Conservation (phyloP, 1,140 invertebrate species). For the Panulirus ornatus region DNA sequence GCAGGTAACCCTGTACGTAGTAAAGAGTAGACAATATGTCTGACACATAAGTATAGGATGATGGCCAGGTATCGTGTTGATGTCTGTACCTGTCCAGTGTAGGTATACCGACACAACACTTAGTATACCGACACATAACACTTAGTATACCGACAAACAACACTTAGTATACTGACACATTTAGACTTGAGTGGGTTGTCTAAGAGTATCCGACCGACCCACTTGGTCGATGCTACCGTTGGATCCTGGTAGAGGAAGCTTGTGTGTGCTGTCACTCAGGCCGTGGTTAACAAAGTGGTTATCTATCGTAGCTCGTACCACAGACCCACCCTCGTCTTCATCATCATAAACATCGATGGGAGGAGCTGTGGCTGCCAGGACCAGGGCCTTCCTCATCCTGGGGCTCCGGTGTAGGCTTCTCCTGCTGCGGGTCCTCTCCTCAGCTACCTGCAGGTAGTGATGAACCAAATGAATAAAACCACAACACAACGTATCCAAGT, state of each 20-base stretch:
- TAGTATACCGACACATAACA: no score
- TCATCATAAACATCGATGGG: conserved; percentile 34
- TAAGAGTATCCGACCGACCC: not conserved
- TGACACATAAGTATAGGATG: no score
- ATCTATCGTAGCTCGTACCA: not conserved
- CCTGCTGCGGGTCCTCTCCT: conserved; percentile 31
- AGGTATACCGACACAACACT: no score
- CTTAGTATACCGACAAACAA: no score
- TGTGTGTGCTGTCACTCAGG: conserved; percentile 53
- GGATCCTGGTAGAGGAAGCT: conserved; percentile 32
- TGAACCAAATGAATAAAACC: not conserved
- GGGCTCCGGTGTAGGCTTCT: conserved; percentile 37
- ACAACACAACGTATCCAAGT: not conserved
- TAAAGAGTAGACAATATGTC: no score
- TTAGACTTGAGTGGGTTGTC: conserved; percentile 27
- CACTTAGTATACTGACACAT: no score
- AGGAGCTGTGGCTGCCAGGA: conserved; percentile 10
- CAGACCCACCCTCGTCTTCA: not conserved
- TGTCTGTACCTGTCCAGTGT: no score
- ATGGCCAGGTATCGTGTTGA: no score
- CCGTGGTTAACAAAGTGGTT: conserved; percentile 22
- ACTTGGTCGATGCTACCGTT: conserved; percentile 31
- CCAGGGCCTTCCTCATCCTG: not conserved
- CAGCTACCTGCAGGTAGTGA: conserved; percentile 26
- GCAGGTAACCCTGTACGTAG: no score